Evolutionary conservation across 2,888 invertebrate genomes (phyloP).

Genomic region (Subacronicta megacephala): DNA sequence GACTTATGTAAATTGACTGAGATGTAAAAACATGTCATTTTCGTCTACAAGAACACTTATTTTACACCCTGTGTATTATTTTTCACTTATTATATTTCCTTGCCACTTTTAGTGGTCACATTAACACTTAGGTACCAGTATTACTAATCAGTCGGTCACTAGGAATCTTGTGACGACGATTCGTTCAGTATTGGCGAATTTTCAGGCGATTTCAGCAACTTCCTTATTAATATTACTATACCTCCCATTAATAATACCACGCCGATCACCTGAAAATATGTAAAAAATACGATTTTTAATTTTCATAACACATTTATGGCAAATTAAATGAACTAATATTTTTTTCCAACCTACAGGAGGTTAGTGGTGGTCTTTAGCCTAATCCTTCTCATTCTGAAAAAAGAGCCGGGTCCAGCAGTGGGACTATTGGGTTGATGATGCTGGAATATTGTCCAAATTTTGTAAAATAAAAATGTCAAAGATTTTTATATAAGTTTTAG

Average conservation of each 20-base stretch:
- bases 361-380: too few relatives aligned
- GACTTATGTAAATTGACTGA: not conserved
- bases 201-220: constrained; percentile 68
- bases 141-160: constrained; percentile 13
- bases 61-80: not conserved
- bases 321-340: not conserved
- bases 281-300: constrained; percentile 1
- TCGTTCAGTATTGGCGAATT: constrained; percentile 70
- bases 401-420: too few relatives aligned
- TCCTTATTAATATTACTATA: constrained; percentile 70
- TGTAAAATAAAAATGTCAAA: too few relatives aligned
- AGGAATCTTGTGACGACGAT: not conserved
- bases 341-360: too few relatives aligned
- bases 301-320: not conserved
- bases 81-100: not conserved
- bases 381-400: too few relatives aligned
- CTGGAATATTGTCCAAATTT: too few relatives aligned
- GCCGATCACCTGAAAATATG: constrained; percentile 71
- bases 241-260: constrained; percentile 70
- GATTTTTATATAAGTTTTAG: too few relatives aligned
- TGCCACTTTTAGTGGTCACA: not conserved
- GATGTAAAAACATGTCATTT: not conserved
- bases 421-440: too few relatives aligned
- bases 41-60: not conserved
- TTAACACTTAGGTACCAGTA: constrained; percentile 10